Percentiles rank a stretch among this genome's conserved stretches.
These are phyloP conservation scores for Geococcyx californianus DNA, from an alignment of 2,113 vertebrate genomes.

Conservation along the genomic window DNA sequence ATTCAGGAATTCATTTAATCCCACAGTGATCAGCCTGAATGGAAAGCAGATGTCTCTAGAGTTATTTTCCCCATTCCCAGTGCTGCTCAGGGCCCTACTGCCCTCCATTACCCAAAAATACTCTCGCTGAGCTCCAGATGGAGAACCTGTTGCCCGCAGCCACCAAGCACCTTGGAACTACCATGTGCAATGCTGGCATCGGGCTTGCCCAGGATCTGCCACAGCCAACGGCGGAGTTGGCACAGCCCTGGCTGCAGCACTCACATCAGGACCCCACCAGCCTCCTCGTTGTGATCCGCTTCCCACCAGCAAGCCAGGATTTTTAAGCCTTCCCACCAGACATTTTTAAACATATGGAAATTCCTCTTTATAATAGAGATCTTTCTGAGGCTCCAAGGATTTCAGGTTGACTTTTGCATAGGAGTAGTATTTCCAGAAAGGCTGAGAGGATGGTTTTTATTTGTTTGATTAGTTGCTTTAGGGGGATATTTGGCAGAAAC, in stretches of 20 bases:
- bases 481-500: background rate
- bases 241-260: background rate
- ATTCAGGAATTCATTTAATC: constrained; percentile 3
- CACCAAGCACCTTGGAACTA: background rate
- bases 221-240: background rate
- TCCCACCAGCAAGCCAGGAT: background rate
- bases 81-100: background rate
- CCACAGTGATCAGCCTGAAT: background rate
- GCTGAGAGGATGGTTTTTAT: background rate
- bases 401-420: background rate
- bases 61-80: background rate
- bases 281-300: background rate
- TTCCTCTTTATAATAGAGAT: background rate
- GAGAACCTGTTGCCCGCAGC: background rate
- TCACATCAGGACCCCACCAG: fast-evolving
- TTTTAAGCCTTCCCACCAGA: background rate
- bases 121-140: background rate
- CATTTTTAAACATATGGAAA: background rate
- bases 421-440: background rate
- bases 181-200: fast-evolving
- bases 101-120: background rate
- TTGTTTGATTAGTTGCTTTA: background rate
- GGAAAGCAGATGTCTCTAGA: constrained; percentile 4
- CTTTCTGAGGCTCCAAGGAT: background rate
- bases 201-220: background rate